Percentiles rank a stretch among this genome's conserved stretches.
phyloP scores from a whole-genome alignment of 2,797 vertebrate species.

The Myotis planiceps region DNA sequence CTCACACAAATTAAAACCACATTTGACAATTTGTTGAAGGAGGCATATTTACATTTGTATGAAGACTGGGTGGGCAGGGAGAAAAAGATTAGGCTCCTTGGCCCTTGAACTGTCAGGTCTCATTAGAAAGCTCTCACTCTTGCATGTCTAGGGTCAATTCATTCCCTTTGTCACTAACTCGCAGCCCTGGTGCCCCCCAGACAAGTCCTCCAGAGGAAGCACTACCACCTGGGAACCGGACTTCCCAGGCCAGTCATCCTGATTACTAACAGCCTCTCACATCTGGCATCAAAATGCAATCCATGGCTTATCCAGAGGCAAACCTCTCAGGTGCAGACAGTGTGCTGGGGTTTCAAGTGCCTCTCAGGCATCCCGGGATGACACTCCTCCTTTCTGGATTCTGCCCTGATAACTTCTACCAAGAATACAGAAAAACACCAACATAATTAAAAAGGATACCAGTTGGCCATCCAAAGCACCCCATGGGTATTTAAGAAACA shows the following conservation, averaged over 20 bases:
- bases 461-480: not conserved
- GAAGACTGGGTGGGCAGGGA: conserved; percentile 87
- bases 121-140: conserved; percentile 82
- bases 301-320: conserved; percentile 2
- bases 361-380: not conserved
- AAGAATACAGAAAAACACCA: not conserved
- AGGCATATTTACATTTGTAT: conserved; percentile 88
- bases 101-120: conserved; percentile 86
- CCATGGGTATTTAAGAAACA: not conserved
- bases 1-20: conserved; percentile 88
- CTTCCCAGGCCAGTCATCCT: not conserved
- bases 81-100: conserved; percentile 83
- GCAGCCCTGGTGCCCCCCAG: not conserved
- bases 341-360: not conserved
- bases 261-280: conserved; percentile 57
- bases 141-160: conserved; percentile 78
- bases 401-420: not conserved
- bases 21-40: conserved; percentile 87
- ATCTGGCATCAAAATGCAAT: conserved; percentile 38
- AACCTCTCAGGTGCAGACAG: not conserved
- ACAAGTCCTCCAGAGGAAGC: conserved; percentile 45
- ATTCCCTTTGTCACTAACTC: conserved; percentile 73
- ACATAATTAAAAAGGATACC: not conserved
- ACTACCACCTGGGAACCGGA: conserved; percentile 57
- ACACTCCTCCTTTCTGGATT: not conserved